These are phyloP conservation scores for Lampris incognitus DNA, from an alignment of 2,113 vertebrate species.

Conservation along the genomic window DNA sequence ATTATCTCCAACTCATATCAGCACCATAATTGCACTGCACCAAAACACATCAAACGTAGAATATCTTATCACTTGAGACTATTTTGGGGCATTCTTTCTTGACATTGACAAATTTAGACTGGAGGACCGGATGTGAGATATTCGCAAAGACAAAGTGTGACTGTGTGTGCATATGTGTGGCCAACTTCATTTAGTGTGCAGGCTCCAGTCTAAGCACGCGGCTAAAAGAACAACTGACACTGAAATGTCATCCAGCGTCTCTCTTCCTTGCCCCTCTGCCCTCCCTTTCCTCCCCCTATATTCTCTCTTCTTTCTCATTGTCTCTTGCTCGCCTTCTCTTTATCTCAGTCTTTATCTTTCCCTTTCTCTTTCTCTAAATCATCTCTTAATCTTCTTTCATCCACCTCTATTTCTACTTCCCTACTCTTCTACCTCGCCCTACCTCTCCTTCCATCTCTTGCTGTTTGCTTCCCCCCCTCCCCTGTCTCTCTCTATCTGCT, in stretches of 20 bases:
- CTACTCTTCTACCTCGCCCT: background rate
- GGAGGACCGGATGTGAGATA: too few species aligned
- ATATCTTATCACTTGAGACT: too few species aligned
- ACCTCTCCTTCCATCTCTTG: background rate
- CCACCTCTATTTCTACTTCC: background rate
- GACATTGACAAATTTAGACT: too few species aligned
- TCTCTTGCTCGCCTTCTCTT: background rate
- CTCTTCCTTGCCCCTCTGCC: background rate
- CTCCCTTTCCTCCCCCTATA: background rate
- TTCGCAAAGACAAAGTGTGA: background rate
- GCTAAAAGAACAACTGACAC: background rate
- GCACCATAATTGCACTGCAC: too few species aligned
- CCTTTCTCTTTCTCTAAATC: background rate
- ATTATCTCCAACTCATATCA: too few species aligned
- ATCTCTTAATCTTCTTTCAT: too few species aligned
- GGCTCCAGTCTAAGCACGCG: background rate
- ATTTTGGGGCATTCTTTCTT: too few species aligned
- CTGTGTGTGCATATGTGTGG: too few species aligned
- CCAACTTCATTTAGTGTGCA: background rate
- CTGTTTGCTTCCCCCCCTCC: background rate
- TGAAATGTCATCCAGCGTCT: too few species aligned
- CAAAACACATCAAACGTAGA: too few species aligned
- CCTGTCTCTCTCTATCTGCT: background rate
- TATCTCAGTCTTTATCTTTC: background rate
- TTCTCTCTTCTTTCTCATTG: background rate